Base-by-base conservation (phyloP, 92 coral and sea anemone species). In the Phenganax stokvisi region DNA sequence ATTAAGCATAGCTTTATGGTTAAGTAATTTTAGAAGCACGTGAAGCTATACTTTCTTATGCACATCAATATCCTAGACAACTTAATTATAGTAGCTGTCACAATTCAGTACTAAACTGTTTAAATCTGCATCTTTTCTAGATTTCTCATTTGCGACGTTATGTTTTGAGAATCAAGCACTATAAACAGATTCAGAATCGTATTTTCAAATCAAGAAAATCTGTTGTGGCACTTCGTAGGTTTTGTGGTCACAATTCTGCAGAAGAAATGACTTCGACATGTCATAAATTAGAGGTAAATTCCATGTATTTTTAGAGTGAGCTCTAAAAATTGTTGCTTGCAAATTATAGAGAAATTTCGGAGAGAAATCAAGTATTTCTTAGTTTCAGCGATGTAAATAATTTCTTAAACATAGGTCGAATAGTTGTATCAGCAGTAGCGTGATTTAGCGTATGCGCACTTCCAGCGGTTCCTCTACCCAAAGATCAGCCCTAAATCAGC, bases 201-300 rank as follows among this genome's bases (percentile, higher is more conserved):
- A 30, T 28, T 68, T 68, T 68, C 53, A 68, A 68, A 20, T 20
- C 54, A 11, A 37, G 47, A 2, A 28, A 68, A 68, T 68, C 20
- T 7, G 4, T 68, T 20, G 31, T 37, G 13, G 73, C 73, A 68
- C 0, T 5, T 28, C 73, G 73, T 30, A 68, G 12, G 17, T 3
- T 64, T 64, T 64, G 73, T 25, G 47, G 6, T 7, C 73, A 29
- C 44, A 15, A 25, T 51, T 52, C 61, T n/a, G 52, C 57, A 3
- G 56, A 75, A 27, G 59, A 86, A 58, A 44, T 75, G 74, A 77
- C 83, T 10, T 75, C 75, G 11, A 56, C 51, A 13, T 59, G 77
- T n/a, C 54, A 87, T 64, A 86, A 86, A 7, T 74, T 87, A 9
- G 89, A 87, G 89, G 89, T 87, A 83, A 57, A 81, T 31, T 17